Percentiles rank a stretch among this genome's conserved stretches.
Conservation (phyloP, 2,888 invertebrate genomes). For the Agelastica alni region DNA sequence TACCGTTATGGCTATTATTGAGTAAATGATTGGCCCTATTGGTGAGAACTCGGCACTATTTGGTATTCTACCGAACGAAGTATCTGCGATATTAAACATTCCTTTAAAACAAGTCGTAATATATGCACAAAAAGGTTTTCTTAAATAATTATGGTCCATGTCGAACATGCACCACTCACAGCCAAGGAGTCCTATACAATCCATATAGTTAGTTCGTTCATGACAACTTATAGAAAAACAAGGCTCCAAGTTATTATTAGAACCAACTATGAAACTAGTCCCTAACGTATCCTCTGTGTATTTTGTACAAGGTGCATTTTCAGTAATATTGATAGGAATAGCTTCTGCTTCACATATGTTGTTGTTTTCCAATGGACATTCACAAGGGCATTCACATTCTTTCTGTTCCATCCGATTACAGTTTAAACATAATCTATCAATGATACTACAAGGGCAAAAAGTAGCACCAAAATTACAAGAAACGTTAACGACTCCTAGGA, state of each 20-base stretch:
- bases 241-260: slow-evolving; percentile 55
- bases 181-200: slow-evolving; percentile 74
- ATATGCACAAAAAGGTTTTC: slow-evolving; percentile 77
- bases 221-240: slow-evolving; percentile 75
- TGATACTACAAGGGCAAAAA: slow-evolving; percentile 92
- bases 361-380: slow-evolving; percentile 66
- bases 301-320: slow-evolving; percentile 49
- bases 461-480: slow-evolving; percentile 79
- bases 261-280: slow-evolving; percentile 36
- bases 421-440: slow-evolving; percentile 85
- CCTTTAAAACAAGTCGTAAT: slow-evolving; percentile 86
- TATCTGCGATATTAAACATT: slow-evolving; percentile 78
- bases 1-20: slow-evolving; percentile 79
- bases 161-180: slow-evolving; percentile 92
- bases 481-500: slow-evolving; percentile 86
- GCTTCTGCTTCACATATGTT: slow-evolving; percentile 44
- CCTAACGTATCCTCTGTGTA: slow-evolving; percentile 40
- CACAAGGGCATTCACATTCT: slow-evolving; percentile 94
- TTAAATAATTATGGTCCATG: slow-evolving; percentile 72
- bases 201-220: slow-evolving; percentile 64
- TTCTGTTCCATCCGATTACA: slow-evolving; percentile 93
- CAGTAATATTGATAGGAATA: slow-evolving; percentile 38
- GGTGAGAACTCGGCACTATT: slow-evolving; percentile 67
- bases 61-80: slow-evolving; percentile 74
- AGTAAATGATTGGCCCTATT: slow-evolving; percentile 85